Evolutionary conservation across 2,113 vertebrate species (phyloP).

Genomic region (Asarcornis scutulata): DNA sequence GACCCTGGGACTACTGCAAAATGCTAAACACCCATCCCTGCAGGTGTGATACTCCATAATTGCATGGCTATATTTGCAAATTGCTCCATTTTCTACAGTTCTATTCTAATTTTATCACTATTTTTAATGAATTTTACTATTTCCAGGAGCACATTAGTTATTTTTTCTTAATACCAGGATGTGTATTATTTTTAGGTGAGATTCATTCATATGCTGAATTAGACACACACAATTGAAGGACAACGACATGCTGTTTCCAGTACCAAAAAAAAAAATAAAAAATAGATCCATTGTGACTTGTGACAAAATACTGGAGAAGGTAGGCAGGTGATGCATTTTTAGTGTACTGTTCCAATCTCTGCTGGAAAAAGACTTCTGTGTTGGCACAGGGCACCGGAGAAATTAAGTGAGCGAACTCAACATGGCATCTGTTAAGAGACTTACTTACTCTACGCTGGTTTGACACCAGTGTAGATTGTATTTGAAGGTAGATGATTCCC

Average conservation of each 20-base stretch:
- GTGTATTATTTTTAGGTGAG: background rate
- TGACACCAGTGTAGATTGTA: background rate
- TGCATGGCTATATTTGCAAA: background rate
- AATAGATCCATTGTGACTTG: background rate
- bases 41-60: background rate
- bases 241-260: background rate
- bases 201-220: background rate
- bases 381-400: background rate
- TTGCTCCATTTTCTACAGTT: background rate
- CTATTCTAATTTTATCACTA: background rate
- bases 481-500: background rate
- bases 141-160: background rate
- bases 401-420: background rate
- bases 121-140: background rate
- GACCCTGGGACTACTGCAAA: background rate
- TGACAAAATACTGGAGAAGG: background rate
- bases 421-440: background rate
- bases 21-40: background rate
- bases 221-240: background rate
- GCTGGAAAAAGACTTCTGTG: background rate
- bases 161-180: background rate
- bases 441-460: background rate
- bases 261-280: background rate
- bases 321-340: background rate
- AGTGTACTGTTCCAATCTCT: background rate